Base-by-base conservation (phyloP, 2,113 vertebrate genomes). In the Pituophis catenifer region DNA sequence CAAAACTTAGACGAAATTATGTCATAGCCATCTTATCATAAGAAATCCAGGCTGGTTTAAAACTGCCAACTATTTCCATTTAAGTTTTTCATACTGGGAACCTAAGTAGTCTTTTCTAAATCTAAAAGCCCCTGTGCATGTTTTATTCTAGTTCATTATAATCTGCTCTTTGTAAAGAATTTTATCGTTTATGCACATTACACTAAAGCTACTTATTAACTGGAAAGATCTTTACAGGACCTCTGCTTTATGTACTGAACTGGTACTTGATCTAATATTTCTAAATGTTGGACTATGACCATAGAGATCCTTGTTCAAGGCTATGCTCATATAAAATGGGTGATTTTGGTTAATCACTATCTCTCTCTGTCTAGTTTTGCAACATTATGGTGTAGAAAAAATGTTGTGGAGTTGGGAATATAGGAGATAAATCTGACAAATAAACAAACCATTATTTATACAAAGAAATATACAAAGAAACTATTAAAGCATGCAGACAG, bases 131-230 rank as follows among this genome's bases (percentile, higher is more conserved):
- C 62, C 65, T 6, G 21, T n/a, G 26, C 9, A 62, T 86, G n/a
- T 90, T 50, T 93, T 53, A 44, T 0, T 1, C 2, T 12, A 0
- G 24, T 8, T 1, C 33, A 70, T 0, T 15, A 81, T 21, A 91
- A 7, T 9, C 0, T 1, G 15, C 0, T 0, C 38, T 0, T 91
- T 85, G 29, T 13, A n/a, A 38, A 4, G 3, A 91, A 81, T 17
- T 33, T 53, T 70, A n/a, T 54, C 4, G 1, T 33, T 33, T 89
- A 26, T 3, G 3, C 19, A 44, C 75, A 44, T 81, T 53, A 53
- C 15, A 21, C 26, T 90, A 70, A 70, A 70, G 29, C 29, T 70
- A 70, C 3, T 33, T 70, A 62, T 52, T 44, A n/a, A 33, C 9
- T 90, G 26, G 26, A 86, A 33, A 90, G 10, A 38, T 21, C 7